A percentile compares a stretch with the other conserved stretches of the same genome.
These are phyloP conservation scores for Pipistrellus pygmaeus DNA, from an alignment of 2,797 vertebrate species.

Conservation along the genomic window DNA sequence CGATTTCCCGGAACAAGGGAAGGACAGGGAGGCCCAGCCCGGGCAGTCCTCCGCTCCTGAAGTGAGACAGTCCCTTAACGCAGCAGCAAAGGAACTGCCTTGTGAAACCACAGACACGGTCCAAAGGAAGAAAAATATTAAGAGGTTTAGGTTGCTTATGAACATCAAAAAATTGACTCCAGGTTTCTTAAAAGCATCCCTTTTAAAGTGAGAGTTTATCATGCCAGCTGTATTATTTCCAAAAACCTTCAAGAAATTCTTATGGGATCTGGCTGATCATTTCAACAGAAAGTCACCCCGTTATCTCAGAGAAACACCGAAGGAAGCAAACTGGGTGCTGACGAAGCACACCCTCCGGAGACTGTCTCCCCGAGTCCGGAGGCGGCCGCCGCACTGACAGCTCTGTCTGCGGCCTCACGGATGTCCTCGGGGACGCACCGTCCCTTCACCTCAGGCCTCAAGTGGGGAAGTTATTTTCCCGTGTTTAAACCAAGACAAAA, in stretches of 20 bases:
- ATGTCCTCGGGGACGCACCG: neutral
- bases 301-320: slow-evolving; percentile 46
- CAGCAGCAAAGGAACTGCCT: neutral
- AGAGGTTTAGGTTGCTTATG: neutral
- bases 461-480: neutral
- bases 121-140: neutral
- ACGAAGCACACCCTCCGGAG: neutral
- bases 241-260: slow-evolving; percentile 48
- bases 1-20: neutral
- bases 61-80: neutral
- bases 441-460: neutral
- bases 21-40: neutral
- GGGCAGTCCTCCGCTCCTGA: neutral
- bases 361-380: neutral
- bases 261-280: neutral
- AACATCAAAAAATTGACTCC: neutral
- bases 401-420: neutral
- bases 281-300: neutral
- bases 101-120: neutral
- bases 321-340: neutral
- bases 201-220: slow-evolving; percentile 34
- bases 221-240: slow-evolving; percentile 10
- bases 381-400: neutral
- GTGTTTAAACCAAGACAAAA: slow-evolving; percentile 30
- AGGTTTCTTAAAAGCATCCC: slow-evolving; percentile 28